A percentile compares a stretch with the other conserved stretches of the same genome.
These are phyloP conservation scores for Phorcus lineatus DNA, from an alignment of 2,888 invertebrate genomes.

Conservation along the genomic window DNA sequence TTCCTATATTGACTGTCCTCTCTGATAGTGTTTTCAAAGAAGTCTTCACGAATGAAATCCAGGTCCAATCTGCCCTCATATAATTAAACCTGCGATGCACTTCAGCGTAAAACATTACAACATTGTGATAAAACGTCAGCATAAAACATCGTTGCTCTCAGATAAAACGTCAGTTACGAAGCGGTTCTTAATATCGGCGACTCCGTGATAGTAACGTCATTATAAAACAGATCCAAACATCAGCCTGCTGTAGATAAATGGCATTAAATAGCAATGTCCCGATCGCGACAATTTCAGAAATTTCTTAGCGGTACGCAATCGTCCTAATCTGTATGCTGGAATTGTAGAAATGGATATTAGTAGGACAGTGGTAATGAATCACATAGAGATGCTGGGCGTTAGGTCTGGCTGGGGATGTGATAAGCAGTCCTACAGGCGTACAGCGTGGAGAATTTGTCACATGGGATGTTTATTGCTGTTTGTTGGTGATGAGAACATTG, in stretches of 20 bases:
- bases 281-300: conserved; percentile 6
- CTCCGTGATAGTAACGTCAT: too few species aligned
- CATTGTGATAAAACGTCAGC: too few species aligned
- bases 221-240: too few species aligned
- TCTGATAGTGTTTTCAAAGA: too few species aligned
- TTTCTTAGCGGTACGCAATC: neutral
- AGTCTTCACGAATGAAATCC: too few species aligned
- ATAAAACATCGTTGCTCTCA: too few species aligned
- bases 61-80: too few species aligned
- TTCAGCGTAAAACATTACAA: too few species aligned
- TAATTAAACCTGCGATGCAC: too few species aligned
- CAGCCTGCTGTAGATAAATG: neutral
- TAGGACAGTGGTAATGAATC: neutral
- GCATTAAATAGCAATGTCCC: neutral
- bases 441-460: neutral
- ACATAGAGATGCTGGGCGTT: neutral
- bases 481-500: neutral
- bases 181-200: too few species aligned
- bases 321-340: neutral
- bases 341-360: neutral
- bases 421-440: neutral
- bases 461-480: conserved; percentile 1
- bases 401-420: neutral
- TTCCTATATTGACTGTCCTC: too few species aligned
- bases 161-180: too few species aligned